phyloP scores from a whole-genome alignment of 2,113 vertebrate species.

The Psittacula cyanocephala region DNA sequence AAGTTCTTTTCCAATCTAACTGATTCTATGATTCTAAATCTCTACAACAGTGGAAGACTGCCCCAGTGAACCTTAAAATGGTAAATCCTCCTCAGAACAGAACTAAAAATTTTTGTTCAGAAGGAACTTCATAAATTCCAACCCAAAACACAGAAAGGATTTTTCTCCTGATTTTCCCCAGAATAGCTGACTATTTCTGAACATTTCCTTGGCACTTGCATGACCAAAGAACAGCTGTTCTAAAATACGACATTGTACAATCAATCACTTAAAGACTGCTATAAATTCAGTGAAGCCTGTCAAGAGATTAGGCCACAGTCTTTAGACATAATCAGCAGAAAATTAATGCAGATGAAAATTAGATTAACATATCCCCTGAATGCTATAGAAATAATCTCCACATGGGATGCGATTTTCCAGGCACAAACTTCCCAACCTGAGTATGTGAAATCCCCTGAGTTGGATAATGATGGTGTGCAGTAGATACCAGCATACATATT shows the following conservation, averaged over 20 bases:
- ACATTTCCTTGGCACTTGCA: not conserved
- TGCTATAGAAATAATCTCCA: not conserved
- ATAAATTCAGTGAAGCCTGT: slow-evolving; percentile 6
- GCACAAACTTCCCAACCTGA: not conserved
- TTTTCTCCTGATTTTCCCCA: not conserved
- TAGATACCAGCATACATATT: not conserved
- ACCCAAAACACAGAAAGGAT: not conserved
- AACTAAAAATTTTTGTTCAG: not conserved
- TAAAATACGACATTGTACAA: slow-evolving; percentile 14
- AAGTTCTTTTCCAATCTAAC: not conserved
- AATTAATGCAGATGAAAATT: slow-evolving; percentile 24
- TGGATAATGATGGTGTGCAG: accelerated
- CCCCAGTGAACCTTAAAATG: not conserved
- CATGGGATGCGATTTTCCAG: not conserved
- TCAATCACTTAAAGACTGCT: not conserved
- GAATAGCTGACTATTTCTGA: slow-evolving; percentile 5
- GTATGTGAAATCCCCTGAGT: not conserved
- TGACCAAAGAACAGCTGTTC: slow-evolving; percentile 42
- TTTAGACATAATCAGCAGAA: slow-evolving; percentile 10
- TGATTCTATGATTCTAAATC: not conserved
- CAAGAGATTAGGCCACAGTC: slow-evolving; percentile 7
- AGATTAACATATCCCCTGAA: not conserved
- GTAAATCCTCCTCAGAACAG: not conserved
- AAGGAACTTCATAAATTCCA: not conserved
- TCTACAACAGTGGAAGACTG: not conserved